phyloP scores from a whole-genome alignment of 2,797 vertebrate species.

The Amblyraja radiata region DNA sequence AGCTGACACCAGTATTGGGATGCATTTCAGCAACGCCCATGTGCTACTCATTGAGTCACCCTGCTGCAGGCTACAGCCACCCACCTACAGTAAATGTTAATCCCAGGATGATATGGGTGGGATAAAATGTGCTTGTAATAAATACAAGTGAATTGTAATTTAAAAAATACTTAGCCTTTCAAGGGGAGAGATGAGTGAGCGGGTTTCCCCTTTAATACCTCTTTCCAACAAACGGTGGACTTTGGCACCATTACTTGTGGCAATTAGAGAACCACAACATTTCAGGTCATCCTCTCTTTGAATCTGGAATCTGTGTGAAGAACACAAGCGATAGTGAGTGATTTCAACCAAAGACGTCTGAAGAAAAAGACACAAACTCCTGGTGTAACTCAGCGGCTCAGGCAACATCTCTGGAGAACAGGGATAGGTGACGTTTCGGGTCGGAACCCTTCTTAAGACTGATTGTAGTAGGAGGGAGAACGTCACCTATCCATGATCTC shows the following conservation, averaged over 20 bases:
- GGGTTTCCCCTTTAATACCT: not conserved
- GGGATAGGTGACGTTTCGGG: no score
- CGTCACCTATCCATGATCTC: no score
- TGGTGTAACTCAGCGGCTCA: no score
- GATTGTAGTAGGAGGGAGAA: no score
- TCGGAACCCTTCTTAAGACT: no score
- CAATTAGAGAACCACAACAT: not conserved
- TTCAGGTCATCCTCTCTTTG: not conserved
- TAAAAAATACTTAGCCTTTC: not conserved
- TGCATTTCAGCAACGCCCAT: not conserved
- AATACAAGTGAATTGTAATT: not conserved
- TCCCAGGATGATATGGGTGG: not conserved
- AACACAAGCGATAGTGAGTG: not conserved
- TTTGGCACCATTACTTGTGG: not conserved
- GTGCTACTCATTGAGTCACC: not conserved
- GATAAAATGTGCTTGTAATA: not conserved
- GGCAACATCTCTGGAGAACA: no score
- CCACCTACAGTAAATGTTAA: not conserved
- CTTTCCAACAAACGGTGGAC: not conserved
- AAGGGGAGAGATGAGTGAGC: not conserved
- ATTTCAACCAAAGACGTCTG: not conserved
- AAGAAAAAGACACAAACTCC: no score
- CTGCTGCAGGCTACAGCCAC: not conserved
- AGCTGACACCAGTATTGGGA: not conserved
- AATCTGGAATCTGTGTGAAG: not conserved